Evolutionary conservation across 2,797 vertebrate species (phyloP), one percentile per base, ranked within the genome.

Genomic region (Prunella strophiata): DNA sequence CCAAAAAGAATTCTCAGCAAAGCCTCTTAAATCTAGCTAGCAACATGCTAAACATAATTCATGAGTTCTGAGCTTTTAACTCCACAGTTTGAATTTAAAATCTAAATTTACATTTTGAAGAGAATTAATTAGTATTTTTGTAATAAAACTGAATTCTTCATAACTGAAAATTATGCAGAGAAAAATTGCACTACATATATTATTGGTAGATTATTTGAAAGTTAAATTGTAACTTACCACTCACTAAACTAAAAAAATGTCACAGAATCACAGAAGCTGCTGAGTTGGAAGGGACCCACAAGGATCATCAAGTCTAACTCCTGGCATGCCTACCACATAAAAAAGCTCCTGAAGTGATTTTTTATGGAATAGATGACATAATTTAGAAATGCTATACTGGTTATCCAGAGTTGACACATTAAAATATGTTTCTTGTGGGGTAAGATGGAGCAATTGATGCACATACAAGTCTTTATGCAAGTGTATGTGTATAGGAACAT

Each of bases 91-190:
- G 38, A 93, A 79, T 82, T 5, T 36, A 30, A 84, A 40, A 85
- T 58, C 47, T 65, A 83, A 95, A 89, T 85, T 93, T 89, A 89
- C 62, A 94, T 87, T 84, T 93, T 2, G 26, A 76, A 84, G 14
- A 54, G 38, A 40, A 94, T 88, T 84, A 93, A 93, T 87, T 91
- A 67, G 72, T 66, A 36, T 67, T 89, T 81, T 76, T 66, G 15
- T 75, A 89, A 81, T n/a, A 47, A 76, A 89, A 78, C 3, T 3
- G 30, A 92, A 30, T 86, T 74, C 45, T 88, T 92, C 63, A 63
- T 70, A 79, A 59, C 30, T 40, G 29, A 88, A 93, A 90, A 91
- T 67, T 72, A 93, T 88, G 54, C 82, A 66, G 3, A 83, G 48
- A 93, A 81, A 50, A 91, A 86, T 19, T 73, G 32, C 76, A 86